Evolutionary conservation across 2,113 vertebrate genomes (phyloP).

Genomic region (Chaenogobius annularis): DNA sequence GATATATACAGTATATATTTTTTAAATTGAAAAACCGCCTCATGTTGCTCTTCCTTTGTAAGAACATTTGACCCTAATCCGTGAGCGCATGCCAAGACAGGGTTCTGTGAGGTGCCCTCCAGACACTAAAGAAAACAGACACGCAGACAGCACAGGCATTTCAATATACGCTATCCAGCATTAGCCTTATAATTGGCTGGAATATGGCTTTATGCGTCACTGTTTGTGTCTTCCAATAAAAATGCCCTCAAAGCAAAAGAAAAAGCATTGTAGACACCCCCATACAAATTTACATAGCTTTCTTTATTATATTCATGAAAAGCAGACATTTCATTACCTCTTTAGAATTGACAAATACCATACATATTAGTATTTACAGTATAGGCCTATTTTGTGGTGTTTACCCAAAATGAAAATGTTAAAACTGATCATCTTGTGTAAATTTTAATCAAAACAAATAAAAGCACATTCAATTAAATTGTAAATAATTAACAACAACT

Average conservation of each 20-base stretch:
- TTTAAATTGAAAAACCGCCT: background rate
- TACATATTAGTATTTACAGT: background rate
- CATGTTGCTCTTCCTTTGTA: slow-evolving; percentile 3
- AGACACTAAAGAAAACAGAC: slow-evolving; percentile 16
- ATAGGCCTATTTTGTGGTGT: background rate
- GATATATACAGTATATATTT: background rate
- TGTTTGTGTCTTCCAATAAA: slow-evolving; percentile 21
- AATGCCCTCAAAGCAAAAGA: slow-evolving; percentile 15
- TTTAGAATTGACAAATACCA: background rate
- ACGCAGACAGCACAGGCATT: slow-evolving; percentile 9
- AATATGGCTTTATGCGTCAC: slow-evolving; percentile 10
- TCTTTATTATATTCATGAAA: background rate
- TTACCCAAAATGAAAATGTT: background rate
- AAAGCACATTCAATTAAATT: too few species aligned
- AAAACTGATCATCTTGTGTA: background rate
- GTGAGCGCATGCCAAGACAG: slow-evolving; percentile 21
- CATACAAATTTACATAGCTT: slow-evolving; percentile 25
- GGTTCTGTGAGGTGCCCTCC: slow-evolving; percentile 41
- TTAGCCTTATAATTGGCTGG: slow-evolving; percentile 42
- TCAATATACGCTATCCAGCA: slow-evolving; percentile 1
- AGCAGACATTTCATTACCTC: background rate
- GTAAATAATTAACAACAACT: too few species aligned
- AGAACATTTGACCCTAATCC: slow-evolving; percentile 23
- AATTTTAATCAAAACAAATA: too few species aligned
- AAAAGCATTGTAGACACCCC: slow-evolving; percentile 13